Base-by-base conservation (phyloP, 1,140 invertebrate species). In the Atopsyche davidsoni region DNA sequence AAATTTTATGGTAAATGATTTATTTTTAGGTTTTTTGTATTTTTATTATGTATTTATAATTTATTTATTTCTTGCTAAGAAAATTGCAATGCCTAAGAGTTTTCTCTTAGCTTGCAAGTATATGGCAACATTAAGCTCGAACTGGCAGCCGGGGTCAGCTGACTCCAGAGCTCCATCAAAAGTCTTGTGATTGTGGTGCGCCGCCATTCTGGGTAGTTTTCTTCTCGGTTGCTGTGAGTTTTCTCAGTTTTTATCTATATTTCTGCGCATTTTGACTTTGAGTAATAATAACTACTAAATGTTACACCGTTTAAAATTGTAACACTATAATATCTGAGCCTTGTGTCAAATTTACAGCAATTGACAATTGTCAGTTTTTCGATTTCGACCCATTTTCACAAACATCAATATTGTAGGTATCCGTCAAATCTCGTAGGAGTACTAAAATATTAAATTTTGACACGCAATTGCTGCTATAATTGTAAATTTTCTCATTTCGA, bases 161-260 rank as follows among this genome's bases (percentile, higher is more conserved):
- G 70, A 73, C 70, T 70, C 62, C 59, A 66, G 47, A 69, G 70
- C 70, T 35, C 35, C 47, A 73, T 71, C 70, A 67, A 64, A 65
- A 66, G 70, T 71, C 70, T 73, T 72, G 70, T 73, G 70, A 73
- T 71, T 70, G 68, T 53, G 51, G 64, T 64, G 55, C 64, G 68
- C 70, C 70, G 69, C 70, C 70, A 73, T 73, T 73, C 70, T 68
- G 62, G 61, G 66, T 63, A 66, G 64, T 68, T 65, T 60, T 64
- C 62, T 63, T 68, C 68, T 59, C 57, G 68, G 69, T 67, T 70
- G 66, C 69, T 65, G 49, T 50, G 28, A 61, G 60, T 66, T 68
- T 64, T 61, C 54, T 50, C 53, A 61, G 60, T 60, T 60, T 60
- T 51, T 46, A 53, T 59, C 39, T 46, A 56, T 45, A 55, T 63